Base-by-base conservation (phyloP, 2,113 vertebrate species). In the Neopipo cinnamomea region DNA sequence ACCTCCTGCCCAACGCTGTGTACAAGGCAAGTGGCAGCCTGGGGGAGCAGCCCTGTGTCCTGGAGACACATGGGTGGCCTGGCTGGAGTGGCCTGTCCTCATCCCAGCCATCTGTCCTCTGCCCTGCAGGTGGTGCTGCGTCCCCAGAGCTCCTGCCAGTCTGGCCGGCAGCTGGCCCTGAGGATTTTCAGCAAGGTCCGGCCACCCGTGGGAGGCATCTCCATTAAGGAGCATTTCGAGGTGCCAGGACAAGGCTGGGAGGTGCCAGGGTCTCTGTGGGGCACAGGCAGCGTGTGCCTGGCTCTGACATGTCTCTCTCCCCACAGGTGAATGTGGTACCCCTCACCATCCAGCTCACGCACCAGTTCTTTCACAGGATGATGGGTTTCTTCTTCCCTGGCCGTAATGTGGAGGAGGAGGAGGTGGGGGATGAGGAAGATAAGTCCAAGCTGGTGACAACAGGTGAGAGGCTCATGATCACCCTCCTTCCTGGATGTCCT, bases 301-400 rank as follows among this genome's bases (percentile, higher is more conserved):
- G 71, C 74, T 92, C 95, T 94, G 68, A 93, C 15, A 4, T 14
- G 30, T 56, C 56, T 82, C 83, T 85, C 47, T 81, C 46, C 44
- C 76, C 6, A 11, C 96, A 99, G 99, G 99, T 99, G 91, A 99
- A 99, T 6, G 99, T 99, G 91, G 99, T 99, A 25, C 99, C 99
- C 39, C 99, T 99, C 91, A 99, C 99, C 96, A 99, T 99, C 97
- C 99, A 99, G 98, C 98, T 99, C 55, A 99, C 99, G 95, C 99
- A 99, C 97, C 99, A 99, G 98, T 99, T 99, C 98, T 99, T 99
- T 97, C 99, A 99, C 95, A 98, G 99, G 91, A 99, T 99, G 99
- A 99, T 99, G 99, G 99, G 99, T 25, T 99, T 99, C 97, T 99
- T 99, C 97, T 99, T 99, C 96, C 99, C 99, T 0, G 99, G 99